These are phyloP conservation scores for Trissoscelio sp. DNA, from an alignment of 2,888 invertebrate species.

Conservation along the genomic window DNA sequence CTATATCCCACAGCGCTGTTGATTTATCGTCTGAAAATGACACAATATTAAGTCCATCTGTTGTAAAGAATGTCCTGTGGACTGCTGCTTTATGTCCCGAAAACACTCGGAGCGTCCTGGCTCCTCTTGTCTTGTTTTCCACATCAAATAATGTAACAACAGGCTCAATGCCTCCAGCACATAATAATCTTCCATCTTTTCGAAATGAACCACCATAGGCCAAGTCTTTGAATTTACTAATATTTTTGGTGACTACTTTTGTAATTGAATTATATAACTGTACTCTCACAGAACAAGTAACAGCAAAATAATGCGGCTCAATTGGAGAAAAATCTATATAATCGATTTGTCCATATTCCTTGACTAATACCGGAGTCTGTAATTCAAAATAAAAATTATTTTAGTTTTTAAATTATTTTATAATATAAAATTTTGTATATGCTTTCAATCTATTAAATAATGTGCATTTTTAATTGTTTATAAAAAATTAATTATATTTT, in stretches of 20 bases:
- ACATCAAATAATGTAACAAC: conserved; percentile 95
- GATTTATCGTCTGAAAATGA: conserved; percentile 97
- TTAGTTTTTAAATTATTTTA: not conserved
- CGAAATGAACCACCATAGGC: conserved; percentile 94
- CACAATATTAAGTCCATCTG: conserved; percentile 90
- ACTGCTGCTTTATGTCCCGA: conserved; percentile 92
- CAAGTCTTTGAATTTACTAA: conserved; percentile 92
- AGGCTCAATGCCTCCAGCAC: conserved; percentile 95
- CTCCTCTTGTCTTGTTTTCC: conserved; percentile 81
- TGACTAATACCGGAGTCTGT: conserved; percentile 93
- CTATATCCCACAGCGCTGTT: conserved; percentile 95
- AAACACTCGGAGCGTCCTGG: conserved; percentile 92
- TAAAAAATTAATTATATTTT: too few species aligned
- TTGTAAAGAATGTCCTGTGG: conserved; percentile 92
- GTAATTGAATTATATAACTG: conserved; percentile 94
- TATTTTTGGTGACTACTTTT: conserved; percentile 91
- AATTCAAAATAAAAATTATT: conserved; percentile 30
- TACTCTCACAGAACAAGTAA: conserved; percentile 95
- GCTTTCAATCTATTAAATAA: too few species aligned
- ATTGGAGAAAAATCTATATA: conserved; percentile 95
- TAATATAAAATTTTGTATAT: too few species aligned
- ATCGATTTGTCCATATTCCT: conserved; percentile 96
- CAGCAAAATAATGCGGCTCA: conserved; percentile 95
- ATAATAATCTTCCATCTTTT: conserved; percentile 91
- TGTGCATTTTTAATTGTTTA: too few species aligned